These are phyloP conservation scores for Brachypterus glaber DNA, from an alignment of 2,888 invertebrate genomes.

Conservation along the genomic window DNA sequence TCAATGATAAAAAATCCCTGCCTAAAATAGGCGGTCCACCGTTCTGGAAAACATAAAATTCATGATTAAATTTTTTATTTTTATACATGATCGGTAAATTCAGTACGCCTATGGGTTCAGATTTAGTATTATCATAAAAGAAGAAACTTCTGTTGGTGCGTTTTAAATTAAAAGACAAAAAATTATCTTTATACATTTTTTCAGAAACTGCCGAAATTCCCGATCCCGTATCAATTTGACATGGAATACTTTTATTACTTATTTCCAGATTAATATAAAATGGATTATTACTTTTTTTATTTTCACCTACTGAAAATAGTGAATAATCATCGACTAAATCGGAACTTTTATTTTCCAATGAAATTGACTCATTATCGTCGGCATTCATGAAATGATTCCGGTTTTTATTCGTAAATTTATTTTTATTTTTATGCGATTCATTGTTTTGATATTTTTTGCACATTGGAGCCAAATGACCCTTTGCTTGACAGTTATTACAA, in stretches of 20 bases:
- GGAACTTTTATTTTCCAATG: neutral
- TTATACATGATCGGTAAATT: neutral
- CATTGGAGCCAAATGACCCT: slow-evolving; percentile 8
- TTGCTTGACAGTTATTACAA: slow-evolving; percentile 8
- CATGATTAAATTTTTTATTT: neutral
- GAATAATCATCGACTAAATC: too few relatives aligned
- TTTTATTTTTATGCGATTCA: neutral
- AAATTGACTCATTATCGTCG: slow-evolving; percentile 4
- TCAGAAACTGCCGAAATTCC: neutral
- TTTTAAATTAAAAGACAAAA: neutral
- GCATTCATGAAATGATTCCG: neutral
- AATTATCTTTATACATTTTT: neutral
- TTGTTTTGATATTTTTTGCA: slow-evolving; percentile 2
- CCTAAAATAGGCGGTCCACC: slow-evolving; percentile 8
- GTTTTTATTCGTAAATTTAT: neutral
- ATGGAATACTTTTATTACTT: neutral
- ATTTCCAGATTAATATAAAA: neutral
- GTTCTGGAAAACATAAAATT: neutral
- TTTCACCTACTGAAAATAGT: neutral
- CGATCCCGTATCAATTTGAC: neutral
- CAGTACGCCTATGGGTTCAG: neutral
- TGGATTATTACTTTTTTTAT: neutral
- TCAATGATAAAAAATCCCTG: slow-evolving; percentile 6
- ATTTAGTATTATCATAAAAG: neutral
- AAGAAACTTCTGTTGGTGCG: neutral